These are phyloP conservation scores for Branchipolynoe longqiensis DNA, from an alignment of 2,888 invertebrate species.

Conservation along the genomic window DNA sequence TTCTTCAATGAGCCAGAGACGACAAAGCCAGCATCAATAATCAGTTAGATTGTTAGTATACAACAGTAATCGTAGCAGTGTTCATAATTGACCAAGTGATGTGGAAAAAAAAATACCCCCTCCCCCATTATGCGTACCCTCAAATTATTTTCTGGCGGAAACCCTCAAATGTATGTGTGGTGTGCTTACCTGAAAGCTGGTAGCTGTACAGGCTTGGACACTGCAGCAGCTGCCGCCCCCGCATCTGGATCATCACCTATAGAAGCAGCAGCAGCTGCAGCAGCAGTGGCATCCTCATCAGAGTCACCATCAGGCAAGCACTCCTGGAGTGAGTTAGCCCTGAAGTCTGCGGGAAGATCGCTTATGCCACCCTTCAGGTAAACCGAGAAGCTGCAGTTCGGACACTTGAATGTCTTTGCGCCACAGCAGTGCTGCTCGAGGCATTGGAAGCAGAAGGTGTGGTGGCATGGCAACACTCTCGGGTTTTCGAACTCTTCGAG, in stretches of 20 bases:
- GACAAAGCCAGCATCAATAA: too few relatives aligned
- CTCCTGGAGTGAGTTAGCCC: not conserved
- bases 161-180: too few relatives aligned
- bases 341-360: not conserved
- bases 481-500: conserved; percentile 12
- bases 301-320: not conserved
- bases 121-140: too few relatives aligned
- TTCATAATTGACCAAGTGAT: too few relatives aligned
- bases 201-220: not conserved
- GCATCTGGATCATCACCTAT: not conserved
- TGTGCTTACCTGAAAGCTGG: not conserved
- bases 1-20: too few relatives aligned
- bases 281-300: not conserved
- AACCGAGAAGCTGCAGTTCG: not conserved
- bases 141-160: too few relatives aligned
- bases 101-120: too few relatives aligned
- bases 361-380: not conserved
- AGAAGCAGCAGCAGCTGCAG: not conserved
- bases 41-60: too few relatives aligned
- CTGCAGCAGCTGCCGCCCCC: not conserved
- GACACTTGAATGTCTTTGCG: not conserved
- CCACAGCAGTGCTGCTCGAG: not conserved
- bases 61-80: too few relatives aligned
- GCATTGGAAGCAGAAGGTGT: conserved; percentile 37
- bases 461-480: conserved; percentile 17